phyloP scores from a whole-genome alignment of 2,113 vertebrate genomes.

The Saccopteryx bilineata region DNA sequence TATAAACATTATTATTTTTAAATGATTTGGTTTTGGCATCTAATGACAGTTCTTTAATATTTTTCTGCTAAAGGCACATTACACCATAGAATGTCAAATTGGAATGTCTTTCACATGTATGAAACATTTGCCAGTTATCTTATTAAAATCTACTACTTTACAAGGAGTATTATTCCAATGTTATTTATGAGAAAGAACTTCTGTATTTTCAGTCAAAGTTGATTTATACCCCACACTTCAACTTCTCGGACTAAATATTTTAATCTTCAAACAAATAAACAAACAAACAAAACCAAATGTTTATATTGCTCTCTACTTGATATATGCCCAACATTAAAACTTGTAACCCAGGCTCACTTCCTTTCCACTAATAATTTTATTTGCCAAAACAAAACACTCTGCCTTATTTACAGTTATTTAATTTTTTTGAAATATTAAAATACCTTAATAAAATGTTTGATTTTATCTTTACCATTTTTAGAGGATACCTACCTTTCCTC shows the following conservation, averaged over 20 bases:
- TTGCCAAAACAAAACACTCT: not conserved
- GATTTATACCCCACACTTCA: not conserved
- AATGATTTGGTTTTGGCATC: not conserved
- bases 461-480: not conserved
- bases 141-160: not conserved
- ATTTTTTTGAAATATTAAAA: not conserved
- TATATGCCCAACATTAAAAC: not conserved
- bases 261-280: not conserved
- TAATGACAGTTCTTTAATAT: slow-evolving; percentile 35
- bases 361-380: not conserved
- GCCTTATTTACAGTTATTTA: not conserved
- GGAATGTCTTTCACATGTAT: not conserved
- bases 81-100: not conserved
- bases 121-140: not conserved
- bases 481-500: not conserved
- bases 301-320: not conserved
- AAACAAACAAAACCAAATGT: not conserved
- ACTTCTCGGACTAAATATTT: not conserved
- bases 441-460: not conserved
- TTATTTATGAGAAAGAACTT: not conserved
- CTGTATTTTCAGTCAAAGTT: not conserved
- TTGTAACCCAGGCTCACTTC: rapidly evolving
- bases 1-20: not conserved
- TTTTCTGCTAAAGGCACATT: not conserved
- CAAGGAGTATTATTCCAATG: not conserved